Base-by-base conservation (phyloP, 1,140 invertebrate species). In the Hycleus cichorii region DNA sequence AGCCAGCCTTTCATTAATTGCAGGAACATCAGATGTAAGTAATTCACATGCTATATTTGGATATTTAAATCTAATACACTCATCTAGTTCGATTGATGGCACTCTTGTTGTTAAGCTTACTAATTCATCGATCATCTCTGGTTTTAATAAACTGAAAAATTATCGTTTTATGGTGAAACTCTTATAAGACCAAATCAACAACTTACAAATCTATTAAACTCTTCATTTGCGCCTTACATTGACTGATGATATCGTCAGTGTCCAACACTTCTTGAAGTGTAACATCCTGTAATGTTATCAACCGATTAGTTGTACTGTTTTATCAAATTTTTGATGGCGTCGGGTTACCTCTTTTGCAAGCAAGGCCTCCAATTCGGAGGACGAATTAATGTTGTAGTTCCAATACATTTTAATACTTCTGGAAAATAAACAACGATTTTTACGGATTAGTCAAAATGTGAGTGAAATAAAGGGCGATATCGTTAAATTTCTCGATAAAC, bases 11-110 rank as follows among this genome's bases (percentile, higher is more conserved):
- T 95, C 91, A 74, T 90, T 91, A 62, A 97, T 80, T 70, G 83
- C 80, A 53, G 88, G 83, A 64, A 95, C 84, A 79, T 97, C 90
- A 64, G 86, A 88, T 24, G 93, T 95, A 58, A 98, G 79, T 68
- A 98, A 82, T 80, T 97, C 95, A 77, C 93, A 95, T 39, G 93
- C 92, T 64, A 95, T 86, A 75, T 93, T 93, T 9, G 95, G 86
- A 79, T 91, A 90, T 77, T 91, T 91, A 74, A 91, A 98, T 71
- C 90, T 84, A 60, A 81, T 77, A 64, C 84, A 80, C 68, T 94
- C 85, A 64, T 90, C 86, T 60, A 85, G 71, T 70, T 91, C 87
- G 46, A 78, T 77, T 2, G 85, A 78, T 27, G 94, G 94, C 77
- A 96, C 93, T 64, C 83, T 83, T 57, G 85, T 93, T 54, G 93